Evolutionary conservation across 2,888 invertebrate genomes (phyloP).

Genomic region (Icerya purchasi): DNA sequence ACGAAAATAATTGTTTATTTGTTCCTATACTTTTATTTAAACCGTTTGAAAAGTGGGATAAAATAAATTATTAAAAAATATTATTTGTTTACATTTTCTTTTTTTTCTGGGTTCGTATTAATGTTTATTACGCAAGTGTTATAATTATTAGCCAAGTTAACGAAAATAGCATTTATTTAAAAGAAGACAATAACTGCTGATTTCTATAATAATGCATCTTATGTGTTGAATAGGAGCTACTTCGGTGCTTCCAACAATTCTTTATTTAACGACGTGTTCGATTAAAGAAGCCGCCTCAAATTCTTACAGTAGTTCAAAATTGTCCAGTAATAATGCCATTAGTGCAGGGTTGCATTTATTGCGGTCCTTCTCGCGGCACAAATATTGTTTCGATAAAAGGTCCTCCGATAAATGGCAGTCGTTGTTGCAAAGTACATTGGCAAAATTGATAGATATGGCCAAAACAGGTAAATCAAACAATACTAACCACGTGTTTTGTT

Average conservation of each 20-base stretch:
- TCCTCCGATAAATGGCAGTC: constrained; percentile 49
- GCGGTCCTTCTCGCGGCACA: constrained; percentile 37
- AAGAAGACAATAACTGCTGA: not conserved
- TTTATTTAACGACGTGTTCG: constrained; percentile 78
- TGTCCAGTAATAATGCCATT: constrained; percentile 31
- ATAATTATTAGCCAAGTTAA: not conserved
- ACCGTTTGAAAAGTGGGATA: no score
- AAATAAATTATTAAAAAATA: no score
- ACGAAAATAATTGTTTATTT: no score
- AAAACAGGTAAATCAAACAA: constrained; percentile 63
- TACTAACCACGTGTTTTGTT: no score
- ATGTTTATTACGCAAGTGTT: not conserved
- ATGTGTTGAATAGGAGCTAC: constrained; percentile 65
- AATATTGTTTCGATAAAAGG: constrained; percentile 39
- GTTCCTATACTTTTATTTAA: no score
- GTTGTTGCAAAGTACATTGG: constrained; percentile 68
- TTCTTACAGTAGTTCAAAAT: constrained; percentile 25
- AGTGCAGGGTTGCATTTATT: constrained; percentile 59
- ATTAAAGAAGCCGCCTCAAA: constrained; percentile 59
- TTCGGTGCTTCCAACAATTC: constrained; percentile 69
- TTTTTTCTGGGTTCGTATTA: no score
- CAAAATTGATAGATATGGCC: constrained; percentile 71
- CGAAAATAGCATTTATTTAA: not conserved
- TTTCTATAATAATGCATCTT: no score
- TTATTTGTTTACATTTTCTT: no score